phyloP scores from a whole-genome alignment of 2,797 vertebrate genomes.

The Smutsia gigantea region DNA sequence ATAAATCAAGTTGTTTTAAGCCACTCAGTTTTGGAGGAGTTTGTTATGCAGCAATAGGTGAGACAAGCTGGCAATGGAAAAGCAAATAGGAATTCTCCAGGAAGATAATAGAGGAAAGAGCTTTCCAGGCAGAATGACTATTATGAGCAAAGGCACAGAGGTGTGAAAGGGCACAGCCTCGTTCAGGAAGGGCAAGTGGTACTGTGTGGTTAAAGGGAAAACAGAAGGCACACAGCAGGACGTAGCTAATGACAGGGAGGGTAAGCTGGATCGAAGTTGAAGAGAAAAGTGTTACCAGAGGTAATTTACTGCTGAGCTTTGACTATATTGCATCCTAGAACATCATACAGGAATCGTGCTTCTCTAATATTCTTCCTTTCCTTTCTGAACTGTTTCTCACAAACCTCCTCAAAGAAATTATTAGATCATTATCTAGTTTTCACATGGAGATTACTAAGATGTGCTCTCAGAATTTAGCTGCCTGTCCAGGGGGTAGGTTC shows the following conservation, averaged over 20 bases:
- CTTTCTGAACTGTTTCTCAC: conserved; percentile 18
- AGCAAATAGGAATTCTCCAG: background rate
- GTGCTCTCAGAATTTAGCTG: conserved; percentile 14
- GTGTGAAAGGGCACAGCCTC: background rate
- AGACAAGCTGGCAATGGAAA: background rate
- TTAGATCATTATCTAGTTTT: conserved; percentile 3
- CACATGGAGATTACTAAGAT: conserved; percentile 32
- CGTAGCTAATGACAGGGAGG: background rate
- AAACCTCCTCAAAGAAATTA: conserved; percentile 43
- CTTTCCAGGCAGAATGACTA: background rate
- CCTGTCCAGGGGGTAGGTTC: background rate
- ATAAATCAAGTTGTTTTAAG: conserved; percentile 44
- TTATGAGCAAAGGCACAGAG: background rate
- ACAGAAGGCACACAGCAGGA: background rate
- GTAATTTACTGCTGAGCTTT: conserved; percentile 7
- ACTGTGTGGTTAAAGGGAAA: conserved; percentile 22
- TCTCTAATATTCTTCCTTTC: background rate
- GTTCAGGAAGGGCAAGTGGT: conserved; percentile 5
- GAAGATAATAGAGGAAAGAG: conserved; percentile 17
- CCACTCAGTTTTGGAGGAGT: background rate
- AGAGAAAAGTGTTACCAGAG: background rate
- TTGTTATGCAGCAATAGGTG: background rate
- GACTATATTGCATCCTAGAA: background rate
- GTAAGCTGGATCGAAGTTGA: background rate
- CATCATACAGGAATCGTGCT: background rate